Evolutionary conservation across 2,797 vertebrate genomes (phyloP), one percentile per base, ranked within the genome.

Genomic region (Harpagifer antarcticus): DNA sequence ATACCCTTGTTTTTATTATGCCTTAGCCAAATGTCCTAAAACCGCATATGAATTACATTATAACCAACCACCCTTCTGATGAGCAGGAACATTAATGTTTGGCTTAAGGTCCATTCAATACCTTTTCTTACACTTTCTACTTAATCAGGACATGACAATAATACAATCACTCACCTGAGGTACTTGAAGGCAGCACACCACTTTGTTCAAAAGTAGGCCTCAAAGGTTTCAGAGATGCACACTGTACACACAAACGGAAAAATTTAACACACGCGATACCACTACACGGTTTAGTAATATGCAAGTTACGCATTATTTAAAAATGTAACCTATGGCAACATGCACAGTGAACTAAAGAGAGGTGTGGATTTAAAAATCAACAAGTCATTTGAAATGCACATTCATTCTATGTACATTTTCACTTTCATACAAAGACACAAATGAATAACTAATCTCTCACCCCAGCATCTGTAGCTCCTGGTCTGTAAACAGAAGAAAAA

Each of bases 391-490:
- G 27, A 58, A 52, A 31, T 7, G 45, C 52, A 72, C 9, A 70
- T 23, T 70, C 0, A 12, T 45, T 23, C n/a, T 53, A 60, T 55
- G 1, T 17, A 55, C 23, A 15, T 27, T 62, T 7, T 20, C 12
- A 67, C 9, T 64, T 2, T 33, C 13, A 50, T 9, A 53, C 9
- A 79, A 37, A 37, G 33, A 37, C 13, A 70, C 47, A 74, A 19
- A 53, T 20, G 13, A 72, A 57, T 9, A 10, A 56, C 47, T 19
- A 76, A 73, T 53, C 58, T 75, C 91, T 91, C 91, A 93, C 93
- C 91, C 74, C 73, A 76, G 70, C 87, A 91, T 93, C 82, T 85
- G 31, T 68, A 12, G 83, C 71, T 53, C 76, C 76, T 27, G 91
- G 93, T 79, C 92, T 94, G 23, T 56, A 61, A 88, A 75, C 10